These are phyloP conservation scores for Heliconius himera DNA, from an alignment of 1,140 invertebrate genomes.

Conservation along the genomic window DNA sequence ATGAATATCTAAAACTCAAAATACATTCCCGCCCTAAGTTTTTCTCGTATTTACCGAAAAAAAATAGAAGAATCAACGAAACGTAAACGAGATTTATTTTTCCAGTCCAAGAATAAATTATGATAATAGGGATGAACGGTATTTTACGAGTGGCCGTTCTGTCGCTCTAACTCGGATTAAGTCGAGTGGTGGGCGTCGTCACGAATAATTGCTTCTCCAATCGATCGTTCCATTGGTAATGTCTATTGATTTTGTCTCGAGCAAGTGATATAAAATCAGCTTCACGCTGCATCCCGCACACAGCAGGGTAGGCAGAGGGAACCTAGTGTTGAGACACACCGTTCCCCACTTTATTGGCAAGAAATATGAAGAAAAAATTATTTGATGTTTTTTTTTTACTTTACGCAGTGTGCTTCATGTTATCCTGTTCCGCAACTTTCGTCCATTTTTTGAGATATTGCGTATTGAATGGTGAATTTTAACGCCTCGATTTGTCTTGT, in stretches of 20 bases:
- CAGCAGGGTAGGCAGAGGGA: too few species aligned
- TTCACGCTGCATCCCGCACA: too few species aligned
- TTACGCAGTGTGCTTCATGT: too few species aligned
- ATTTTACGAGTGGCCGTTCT: conserved; percentile 17
- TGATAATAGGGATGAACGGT: conserved; percentile 14
- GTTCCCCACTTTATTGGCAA: too few species aligned
- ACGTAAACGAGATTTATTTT: conserved; percentile 23
- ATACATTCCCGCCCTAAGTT: not conserved
- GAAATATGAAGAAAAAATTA: too few species aligned
- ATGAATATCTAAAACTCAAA: not conserved
- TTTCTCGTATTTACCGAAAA: conserved; percentile 20
- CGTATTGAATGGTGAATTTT: not conserved
- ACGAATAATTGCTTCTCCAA: not conserved
- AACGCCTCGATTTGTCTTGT: too few species aligned
- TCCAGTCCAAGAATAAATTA: conserved; percentile 28
- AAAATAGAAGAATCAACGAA: conserved; percentile 25
- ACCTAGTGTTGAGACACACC: too few species aligned
- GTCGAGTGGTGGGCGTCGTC: not conserved
- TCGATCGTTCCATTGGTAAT: not conserved
- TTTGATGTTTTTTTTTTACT: too few species aligned
- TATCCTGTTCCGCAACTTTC: too few species aligned
- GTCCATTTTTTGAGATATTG: not conserved
- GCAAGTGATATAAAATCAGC: too few species aligned
- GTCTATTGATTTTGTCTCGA: not conserved
- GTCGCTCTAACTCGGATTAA: not conserved